Conservation (phyloP, 2,797 vertebrate genomes). For the Margarornis squamiger region DNA sequence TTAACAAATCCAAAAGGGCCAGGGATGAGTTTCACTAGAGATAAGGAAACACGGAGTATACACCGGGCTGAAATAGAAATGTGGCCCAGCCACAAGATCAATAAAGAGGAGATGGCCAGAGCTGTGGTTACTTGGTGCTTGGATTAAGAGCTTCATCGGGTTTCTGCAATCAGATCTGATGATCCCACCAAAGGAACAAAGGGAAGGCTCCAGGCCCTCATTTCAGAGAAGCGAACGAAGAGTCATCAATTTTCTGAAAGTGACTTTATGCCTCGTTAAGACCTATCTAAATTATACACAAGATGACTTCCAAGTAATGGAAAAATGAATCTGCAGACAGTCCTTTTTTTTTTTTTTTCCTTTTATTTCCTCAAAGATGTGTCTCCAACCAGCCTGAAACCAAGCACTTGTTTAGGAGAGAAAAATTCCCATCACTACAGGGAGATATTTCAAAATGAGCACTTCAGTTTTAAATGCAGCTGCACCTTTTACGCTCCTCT, state of each 20-base stretch:
- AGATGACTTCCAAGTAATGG: constrained; percentile 60
- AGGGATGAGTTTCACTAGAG: not conserved
- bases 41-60: not conserved
- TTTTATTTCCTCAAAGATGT: constrained; percentile 25
- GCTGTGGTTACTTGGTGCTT: constrained; percentile 20
- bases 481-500: constrained; percentile 28
- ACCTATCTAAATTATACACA: constrained; percentile 63
- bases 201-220: constrained; percentile 41
- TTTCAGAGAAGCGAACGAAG: constrained; percentile 19
- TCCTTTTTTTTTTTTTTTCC: not conserved
- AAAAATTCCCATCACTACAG: constrained; percentile 29
- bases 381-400: constrained; percentile 42
- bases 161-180: constrained; percentile 49
- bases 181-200: constrained; percentile 42
- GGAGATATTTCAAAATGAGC: constrained; percentile 27
- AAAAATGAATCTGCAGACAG: constrained; percentile 56
- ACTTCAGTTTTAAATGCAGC: constrained; percentile 44
- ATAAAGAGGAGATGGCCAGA: constrained; percentile 21
- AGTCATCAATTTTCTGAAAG: constrained; percentile 61
- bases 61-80: not conserved
- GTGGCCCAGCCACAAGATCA: not conserved
- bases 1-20: not conserved
- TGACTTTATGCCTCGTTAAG: constrained; percentile 66
- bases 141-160: constrained; percentile 32
- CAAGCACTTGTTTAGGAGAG: constrained; percentile 47